Evolutionary conservation across 1,140 invertebrate genomes (phyloP), one percentile per base, ranked within the genome.

Genomic region (Druon quercuslanigerum): DNA sequence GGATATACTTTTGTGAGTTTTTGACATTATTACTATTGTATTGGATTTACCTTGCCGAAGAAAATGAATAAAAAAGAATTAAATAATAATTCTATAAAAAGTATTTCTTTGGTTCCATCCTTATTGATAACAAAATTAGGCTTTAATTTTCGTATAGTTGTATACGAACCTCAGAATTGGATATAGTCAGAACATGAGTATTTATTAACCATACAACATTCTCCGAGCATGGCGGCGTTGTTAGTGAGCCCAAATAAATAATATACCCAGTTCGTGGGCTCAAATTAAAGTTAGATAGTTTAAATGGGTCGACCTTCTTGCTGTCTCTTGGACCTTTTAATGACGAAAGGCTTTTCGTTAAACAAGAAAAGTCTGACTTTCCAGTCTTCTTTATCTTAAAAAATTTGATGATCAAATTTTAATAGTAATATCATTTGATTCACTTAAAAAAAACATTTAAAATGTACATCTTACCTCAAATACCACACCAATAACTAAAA

Each of bases 141-240:
- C 40, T 40, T 9, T 40, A 9, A 5, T 40, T 40, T 40, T 7
- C 0, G 8, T 7, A 40, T 40, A 40, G 0, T 6, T 9, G 8
- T 9, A 17, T n/a, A 56, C 56, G 33, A 33, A 60, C 56, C 56
- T 60, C 56, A 25, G 20, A 2, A 14, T 33, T 12, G 6, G 56
- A 12, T 25, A 60, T 5, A 13, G 56, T 33, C 11, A 25, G 12
- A 3, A 71, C 33, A 16, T 71, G 16, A 19, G 70, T 50, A n/a
- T n/a, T 46, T 16, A 71, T 50, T 46, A 71, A 46, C 70, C 70
- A 71, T 11, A 71, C n/a, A 71, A 71, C 70, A 71, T 46, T 17
- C 17, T 71, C 70, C 4, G 12, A 71, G 25, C 70, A 71, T 46
- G 33, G 70, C 50, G 70, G 70, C 17, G 12, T 71, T 71, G 70